Evolutionary conservation across 2,888 invertebrate genomes (phyloP).

Genomic region (Lepas anatifera): DNA sequence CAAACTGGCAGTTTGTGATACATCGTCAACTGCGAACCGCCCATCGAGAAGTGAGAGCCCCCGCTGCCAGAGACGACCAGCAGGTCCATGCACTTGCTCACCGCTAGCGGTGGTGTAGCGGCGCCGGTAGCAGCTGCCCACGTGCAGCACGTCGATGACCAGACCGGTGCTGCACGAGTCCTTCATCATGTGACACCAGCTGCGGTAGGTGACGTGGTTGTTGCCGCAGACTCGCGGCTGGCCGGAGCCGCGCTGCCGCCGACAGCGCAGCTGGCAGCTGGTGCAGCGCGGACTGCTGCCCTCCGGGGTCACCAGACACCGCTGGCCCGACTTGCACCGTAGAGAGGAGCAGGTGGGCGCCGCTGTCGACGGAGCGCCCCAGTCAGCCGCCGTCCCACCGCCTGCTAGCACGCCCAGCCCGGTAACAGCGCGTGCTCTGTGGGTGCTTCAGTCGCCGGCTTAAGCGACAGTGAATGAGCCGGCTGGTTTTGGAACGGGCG

Average conservation of each 20-base stretch:
- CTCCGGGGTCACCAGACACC: conserved; percentile 50
- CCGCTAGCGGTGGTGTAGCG: not conserved
- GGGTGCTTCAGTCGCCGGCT: too few species aligned
- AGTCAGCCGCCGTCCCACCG: too few species aligned
- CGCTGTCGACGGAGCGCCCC: conserved; percentile 40
- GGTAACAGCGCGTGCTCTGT: too few species aligned
- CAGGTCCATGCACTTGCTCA: too few species aligned
- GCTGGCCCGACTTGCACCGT: conserved; percentile 51
- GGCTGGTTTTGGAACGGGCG: too few species aligned
- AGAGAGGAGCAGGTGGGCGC: conserved; percentile 52
- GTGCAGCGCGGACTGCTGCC: conserved; percentile 56
- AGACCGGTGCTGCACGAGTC: conserved; percentile 59
- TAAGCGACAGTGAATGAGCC: too few species aligned
- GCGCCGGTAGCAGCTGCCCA: conserved; percentile 44
- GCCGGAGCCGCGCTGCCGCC: not conserved
- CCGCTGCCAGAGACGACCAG: too few species aligned
- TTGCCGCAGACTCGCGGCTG: conserved; percentile 47
- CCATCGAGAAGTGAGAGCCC: too few species aligned
- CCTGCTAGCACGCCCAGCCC: too few species aligned
- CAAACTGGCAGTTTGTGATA: too few species aligned
- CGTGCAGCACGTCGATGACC: conserved; percentile 54
- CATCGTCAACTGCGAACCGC: too few species aligned
- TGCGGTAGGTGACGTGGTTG: conserved; percentile 58
- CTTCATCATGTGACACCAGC: conserved; percentile 65
- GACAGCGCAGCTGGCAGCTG: conserved; percentile 39